Conservation (phyloP, 2,888 invertebrate species). For the Amphimallon solstitiale region DNA sequence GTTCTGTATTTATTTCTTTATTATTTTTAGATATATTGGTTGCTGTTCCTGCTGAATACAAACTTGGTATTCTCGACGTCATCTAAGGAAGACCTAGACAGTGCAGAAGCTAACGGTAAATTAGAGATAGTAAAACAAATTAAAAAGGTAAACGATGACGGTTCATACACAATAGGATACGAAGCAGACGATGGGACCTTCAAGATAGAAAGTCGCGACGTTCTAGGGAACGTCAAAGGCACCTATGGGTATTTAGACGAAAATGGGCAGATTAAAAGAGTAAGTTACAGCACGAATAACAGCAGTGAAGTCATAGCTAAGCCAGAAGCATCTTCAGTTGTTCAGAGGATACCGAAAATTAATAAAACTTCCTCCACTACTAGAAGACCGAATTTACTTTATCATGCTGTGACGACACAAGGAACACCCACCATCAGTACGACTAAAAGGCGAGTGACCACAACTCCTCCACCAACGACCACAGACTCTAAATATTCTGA, state of each 20-base stretch:
- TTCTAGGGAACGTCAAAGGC: conserved; percentile 82
- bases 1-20: no score
- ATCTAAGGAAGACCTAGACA: conserved; percentile 67
- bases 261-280: conserved; percentile 80
- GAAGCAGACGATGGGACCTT: conserved; percentile 88
- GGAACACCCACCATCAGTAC: conserved; percentile 67
- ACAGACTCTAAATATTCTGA: conserved; percentile 53
- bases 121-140: conserved; percentile 85
- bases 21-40: no score
- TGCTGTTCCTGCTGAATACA: no score
- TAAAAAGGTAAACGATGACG: conserved; percentile 82
- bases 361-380: conserved; percentile 67
- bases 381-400: conserved; percentile 64
- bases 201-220: conserved; percentile 85
- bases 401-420: conserved; percentile 61
- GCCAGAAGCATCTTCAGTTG: conserved; percentile 56
- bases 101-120: conserved; percentile 75
- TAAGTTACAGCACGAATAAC: conserved; percentile 76
- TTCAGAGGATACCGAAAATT: conserved; percentile 59
- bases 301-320: conserved; percentile 64
- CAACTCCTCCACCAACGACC: conserved; percentile 59
- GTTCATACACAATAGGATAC: conserved; percentile 85
- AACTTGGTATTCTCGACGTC: neutral
- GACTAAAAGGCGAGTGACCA: conserved; percentile 66
- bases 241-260: conserved; percentile 85